These are phyloP conservation scores for Epinephelus lanceolatus DNA, from an alignment of 2,113 vertebrate genomes.

Conservation along the genomic window DNA sequence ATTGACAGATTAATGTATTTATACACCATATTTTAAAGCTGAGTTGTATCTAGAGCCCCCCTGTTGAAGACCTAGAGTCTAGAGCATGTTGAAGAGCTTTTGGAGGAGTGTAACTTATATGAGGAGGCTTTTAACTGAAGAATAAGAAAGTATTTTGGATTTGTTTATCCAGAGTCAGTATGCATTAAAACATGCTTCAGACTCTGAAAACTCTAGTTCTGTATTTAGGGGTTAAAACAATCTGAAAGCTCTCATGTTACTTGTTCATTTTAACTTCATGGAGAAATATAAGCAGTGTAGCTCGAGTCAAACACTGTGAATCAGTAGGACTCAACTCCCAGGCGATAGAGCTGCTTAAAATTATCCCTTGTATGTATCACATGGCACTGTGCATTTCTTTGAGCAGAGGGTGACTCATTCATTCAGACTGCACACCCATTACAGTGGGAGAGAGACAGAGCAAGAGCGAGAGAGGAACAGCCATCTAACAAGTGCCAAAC, in stretches of 20 bases:
- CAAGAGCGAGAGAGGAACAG: constrained; percentile 28
- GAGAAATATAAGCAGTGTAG: background rate
- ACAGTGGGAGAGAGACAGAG: constrained; percentile 5
- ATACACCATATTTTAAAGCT: too few relatives aligned
- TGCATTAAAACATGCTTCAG: background rate
- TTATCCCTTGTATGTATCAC: constrained; percentile 23
- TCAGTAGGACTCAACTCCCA: background rate
- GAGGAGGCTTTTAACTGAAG: background rate
- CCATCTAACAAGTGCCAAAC: constrained; percentile 68
- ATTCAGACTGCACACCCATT: constrained; percentile 55
- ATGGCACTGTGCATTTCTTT: constrained; percentile 19
- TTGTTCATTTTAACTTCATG: background rate
- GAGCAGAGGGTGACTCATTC: constrained; percentile 69
- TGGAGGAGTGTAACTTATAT: too few relatives aligned
- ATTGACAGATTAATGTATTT: too few relatives aligned
- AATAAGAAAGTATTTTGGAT: background rate
- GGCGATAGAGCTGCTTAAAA: constrained; percentile 24
- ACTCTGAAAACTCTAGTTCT: background rate
- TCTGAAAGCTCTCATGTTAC: background rate
- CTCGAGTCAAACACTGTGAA: background rate
- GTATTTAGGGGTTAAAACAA: background rate
- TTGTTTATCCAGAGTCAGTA: background rate
- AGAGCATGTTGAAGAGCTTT: too few relatives aligned
- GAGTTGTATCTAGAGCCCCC: too few relatives aligned
- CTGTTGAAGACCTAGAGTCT: too few relatives aligned